These are phyloP conservation scores for Helicoverpa armigera DNA, from an alignment of 1,140 invertebrate species.

Conservation along the genomic window DNA sequence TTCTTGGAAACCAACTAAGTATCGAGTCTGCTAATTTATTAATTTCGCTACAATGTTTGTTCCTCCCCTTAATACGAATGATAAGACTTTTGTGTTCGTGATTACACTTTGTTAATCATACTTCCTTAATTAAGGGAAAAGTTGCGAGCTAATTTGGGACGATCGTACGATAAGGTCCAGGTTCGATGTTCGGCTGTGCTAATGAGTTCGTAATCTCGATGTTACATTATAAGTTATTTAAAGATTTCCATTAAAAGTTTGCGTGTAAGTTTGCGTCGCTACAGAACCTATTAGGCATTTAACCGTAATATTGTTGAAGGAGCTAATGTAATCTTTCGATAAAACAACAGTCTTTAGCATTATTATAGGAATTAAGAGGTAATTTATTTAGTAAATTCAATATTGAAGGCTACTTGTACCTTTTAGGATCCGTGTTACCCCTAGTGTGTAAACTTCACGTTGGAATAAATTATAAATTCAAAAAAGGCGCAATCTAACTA, in stretches of 20 bases:
- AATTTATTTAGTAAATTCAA: slow-evolving; percentile 16
- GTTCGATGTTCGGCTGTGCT: slow-evolving; percentile 70
- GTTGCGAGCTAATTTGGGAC: slow-evolving; percentile 76
- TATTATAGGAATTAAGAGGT: slow-evolving; percentile 3
- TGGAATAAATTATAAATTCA: slow-evolving; percentile 20
- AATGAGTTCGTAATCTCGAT: slow-evolving; percentile 74
- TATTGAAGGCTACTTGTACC: neutral
- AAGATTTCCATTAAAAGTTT: slow-evolving; percentile 52
- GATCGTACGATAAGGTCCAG: slow-evolving; percentile 75
- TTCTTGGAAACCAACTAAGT: neutral
- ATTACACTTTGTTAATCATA: slow-evolving; percentile 85
- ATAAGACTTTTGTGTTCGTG: slow-evolving; percentile 84
- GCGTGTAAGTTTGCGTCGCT: slow-evolving; percentile 47
- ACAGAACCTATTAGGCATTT: slow-evolving; percentile 33
- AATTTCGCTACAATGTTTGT: slow-evolving; percentile 80
- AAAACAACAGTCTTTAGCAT: slow-evolving; percentile 17
- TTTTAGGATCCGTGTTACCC: neutral
- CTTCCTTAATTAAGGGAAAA: slow-evolving; percentile 84
- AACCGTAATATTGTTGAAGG: slow-evolving; percentile 8
- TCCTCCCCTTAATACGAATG: slow-evolving; percentile 66
- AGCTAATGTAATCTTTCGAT: slow-evolving; percentile 29
- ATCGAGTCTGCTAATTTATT: slow-evolving; percentile 74
- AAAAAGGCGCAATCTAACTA: slow-evolving; percentile 14
- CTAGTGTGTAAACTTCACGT: neutral
- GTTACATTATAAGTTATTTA: slow-evolving; percentile 51